Conservation (phyloP, 2,113 vertebrate species). For the Mormoops blainvillei region DNA sequence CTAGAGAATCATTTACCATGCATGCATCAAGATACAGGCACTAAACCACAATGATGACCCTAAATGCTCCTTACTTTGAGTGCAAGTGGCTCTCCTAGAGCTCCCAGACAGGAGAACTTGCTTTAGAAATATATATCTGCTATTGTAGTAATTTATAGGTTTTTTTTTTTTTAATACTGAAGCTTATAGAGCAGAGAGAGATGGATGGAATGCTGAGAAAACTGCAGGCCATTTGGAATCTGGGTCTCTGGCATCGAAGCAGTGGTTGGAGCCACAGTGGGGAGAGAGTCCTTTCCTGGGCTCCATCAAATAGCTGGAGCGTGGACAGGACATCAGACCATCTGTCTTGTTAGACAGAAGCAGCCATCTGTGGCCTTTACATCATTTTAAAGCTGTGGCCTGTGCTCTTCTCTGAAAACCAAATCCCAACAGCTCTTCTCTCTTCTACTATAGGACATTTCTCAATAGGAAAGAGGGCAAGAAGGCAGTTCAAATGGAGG, state of each 20-base stretch:
- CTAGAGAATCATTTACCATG: conserved; percentile 4
- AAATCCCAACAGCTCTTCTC: background rate
- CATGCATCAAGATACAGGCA: background rate
- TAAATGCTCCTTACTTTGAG: conserved; percentile 18
- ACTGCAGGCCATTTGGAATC: conserved; percentile 20
- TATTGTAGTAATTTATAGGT: background rate
- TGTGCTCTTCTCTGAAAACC: conserved; percentile 25
- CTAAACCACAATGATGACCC: background rate
- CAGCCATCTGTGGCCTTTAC: background rate
- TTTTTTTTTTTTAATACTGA: background rate
- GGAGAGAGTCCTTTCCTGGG: background rate
- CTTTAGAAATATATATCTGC: conserved; percentile 35
- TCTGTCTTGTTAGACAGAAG: conserved; percentile 49
- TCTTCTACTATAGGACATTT: background rate
- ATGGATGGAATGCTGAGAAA: conserved; percentile 2
- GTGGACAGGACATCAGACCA: background rate
- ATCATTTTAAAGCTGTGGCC: conserved; percentile 42
- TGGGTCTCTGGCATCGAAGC: background rate
- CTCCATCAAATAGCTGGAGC: background rate
- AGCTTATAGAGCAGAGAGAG: background rate
- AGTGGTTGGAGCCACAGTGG: background rate
- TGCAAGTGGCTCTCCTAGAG: background rate
- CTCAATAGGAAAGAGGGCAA: background rate
- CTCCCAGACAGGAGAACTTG: background rate
- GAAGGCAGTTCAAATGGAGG: background rate